Evolutionary conservation across 2,113 vertebrate species (phyloP).

Genomic region (Eupsittula cactorum): DNA sequence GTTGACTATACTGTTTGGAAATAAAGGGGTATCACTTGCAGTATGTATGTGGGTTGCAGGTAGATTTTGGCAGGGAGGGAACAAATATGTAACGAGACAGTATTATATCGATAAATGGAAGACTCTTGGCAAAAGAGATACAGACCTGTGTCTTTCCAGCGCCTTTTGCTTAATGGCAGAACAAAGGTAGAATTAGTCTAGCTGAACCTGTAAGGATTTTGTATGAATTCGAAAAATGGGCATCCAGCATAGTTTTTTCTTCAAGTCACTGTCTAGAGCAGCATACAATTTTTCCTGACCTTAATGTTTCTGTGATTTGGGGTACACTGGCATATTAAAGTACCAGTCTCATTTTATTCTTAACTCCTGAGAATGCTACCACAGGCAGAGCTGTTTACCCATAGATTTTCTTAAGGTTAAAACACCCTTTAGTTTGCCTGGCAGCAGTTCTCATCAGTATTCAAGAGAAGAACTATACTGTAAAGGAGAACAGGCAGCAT

Average conservation of each 20-base stretch:
- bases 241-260: background rate
- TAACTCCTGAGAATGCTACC: background rate
- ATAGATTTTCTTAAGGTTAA: background rate
- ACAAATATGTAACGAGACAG: background rate
- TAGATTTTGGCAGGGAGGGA: background rate
- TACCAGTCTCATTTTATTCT: background rate
- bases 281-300: background rate
- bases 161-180: background rate
- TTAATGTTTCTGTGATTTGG: background rate
- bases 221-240: background rate
- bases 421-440: background rate
- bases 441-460: background rate
- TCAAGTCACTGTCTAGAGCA: background rate
- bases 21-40: background rate
- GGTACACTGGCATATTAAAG: background rate
- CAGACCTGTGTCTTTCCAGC: rapidly evolving
- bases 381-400: background rate
- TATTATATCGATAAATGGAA: background rate
- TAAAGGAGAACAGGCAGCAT: background rate
- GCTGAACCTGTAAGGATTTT: background rate
- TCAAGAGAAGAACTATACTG: background rate
- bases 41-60: background rate
- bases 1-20: background rate
- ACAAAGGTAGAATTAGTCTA: background rate
- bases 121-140: background rate